phyloP scores from a whole-genome alignment of 2,888 invertebrate species.

The Xestia sexstrigata region DNA sequence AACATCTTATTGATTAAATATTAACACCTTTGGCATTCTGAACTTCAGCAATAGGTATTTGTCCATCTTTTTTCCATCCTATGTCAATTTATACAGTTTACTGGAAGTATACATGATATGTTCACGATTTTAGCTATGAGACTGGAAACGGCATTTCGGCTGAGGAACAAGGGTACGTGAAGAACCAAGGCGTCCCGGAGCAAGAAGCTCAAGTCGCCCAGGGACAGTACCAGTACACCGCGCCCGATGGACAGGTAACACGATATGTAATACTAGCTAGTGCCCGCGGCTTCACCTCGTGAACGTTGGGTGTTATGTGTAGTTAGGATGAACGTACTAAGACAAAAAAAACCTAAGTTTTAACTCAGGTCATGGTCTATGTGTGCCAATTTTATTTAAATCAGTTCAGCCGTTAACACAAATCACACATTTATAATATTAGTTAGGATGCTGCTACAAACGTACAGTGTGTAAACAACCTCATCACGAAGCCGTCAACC shows the following conservation, averaged over 20 bases:
- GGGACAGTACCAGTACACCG: slow-evolving; percentile 91
- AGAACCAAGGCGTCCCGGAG: slow-evolving; percentile 90
- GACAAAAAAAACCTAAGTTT: background rate
- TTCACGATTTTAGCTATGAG: slow-evolving; percentile 85
- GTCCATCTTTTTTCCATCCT: background rate
- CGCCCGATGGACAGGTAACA: slow-evolving; percentile 89
- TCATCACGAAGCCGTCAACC: too few species aligned
- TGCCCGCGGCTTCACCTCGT: background rate
- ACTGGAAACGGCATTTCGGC: slow-evolving; percentile 92
- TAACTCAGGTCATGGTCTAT: background rate
- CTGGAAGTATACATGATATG: background rate
- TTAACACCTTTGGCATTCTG: background rate
- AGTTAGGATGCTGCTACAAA: background rate
- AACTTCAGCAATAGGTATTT: background rate
- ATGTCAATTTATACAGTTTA: background rate
- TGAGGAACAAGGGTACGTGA: slow-evolving; percentile 91
- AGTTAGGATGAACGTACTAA: background rate
- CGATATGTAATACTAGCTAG: background rate
- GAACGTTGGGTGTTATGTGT: background rate
- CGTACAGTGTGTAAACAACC: too few species aligned
- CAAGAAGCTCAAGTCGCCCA: slow-evolving; percentile 90
- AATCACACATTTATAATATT: background rate
- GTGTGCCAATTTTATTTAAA: background rate
- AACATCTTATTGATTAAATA: background rate
- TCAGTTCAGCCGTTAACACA: background rate